Percentiles rank a stretch among this genome's conserved stretches.
phyloP scores from a whole-genome alignment of 1,140 invertebrate species.

The Drosophila cardini region DNA sequence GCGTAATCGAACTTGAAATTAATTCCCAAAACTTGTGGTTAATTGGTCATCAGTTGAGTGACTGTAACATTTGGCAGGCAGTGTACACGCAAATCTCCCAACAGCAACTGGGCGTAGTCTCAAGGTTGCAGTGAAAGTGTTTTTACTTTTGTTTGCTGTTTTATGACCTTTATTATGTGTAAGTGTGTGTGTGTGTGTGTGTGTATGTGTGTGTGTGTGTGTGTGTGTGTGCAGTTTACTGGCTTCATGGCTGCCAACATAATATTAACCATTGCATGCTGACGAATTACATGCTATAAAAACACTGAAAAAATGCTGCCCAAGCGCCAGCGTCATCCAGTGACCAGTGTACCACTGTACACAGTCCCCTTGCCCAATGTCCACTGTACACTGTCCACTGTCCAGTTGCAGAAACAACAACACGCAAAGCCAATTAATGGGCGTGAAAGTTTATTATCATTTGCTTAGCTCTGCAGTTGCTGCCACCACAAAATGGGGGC shows the following conservation, averaged over 20 bases:
- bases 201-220: no score
- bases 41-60: constrained; percentile 54
- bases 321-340: constrained; percentile 37
- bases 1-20: constrained; percentile 72
- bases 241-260: constrained; percentile 65
- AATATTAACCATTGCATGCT: constrained; percentile 56
- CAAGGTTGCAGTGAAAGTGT: constrained; percentile 83
- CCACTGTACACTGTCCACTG: constrained; percentile 8
- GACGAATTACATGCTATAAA: constrained; percentile 79
- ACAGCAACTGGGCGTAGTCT: constrained; percentile 29
- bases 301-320: constrained; percentile 29
- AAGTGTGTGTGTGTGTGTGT: no score
- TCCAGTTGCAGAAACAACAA: constrained; percentile 36
- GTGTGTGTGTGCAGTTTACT: constrained; percentile 70
- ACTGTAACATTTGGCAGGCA: constrained; percentile 34
- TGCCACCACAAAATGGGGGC: constrained; percentile 28
- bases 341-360: neutral
- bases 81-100: constrained; percentile 5
- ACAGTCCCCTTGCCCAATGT: constrained; percentile 2
- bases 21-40: constrained; percentile 63
- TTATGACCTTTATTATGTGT: constrained; percentile 64
- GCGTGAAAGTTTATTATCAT: constrained; percentile 82
- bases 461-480: constrained; percentile 49
- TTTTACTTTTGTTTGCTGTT: constrained; percentile 75
- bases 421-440: constrained; percentile 78